These are phyloP conservation scores for Mesorhabditis spiculigera DNA, from an alignment of 2,888 invertebrate species.

Conservation along the genomic window DNA sequence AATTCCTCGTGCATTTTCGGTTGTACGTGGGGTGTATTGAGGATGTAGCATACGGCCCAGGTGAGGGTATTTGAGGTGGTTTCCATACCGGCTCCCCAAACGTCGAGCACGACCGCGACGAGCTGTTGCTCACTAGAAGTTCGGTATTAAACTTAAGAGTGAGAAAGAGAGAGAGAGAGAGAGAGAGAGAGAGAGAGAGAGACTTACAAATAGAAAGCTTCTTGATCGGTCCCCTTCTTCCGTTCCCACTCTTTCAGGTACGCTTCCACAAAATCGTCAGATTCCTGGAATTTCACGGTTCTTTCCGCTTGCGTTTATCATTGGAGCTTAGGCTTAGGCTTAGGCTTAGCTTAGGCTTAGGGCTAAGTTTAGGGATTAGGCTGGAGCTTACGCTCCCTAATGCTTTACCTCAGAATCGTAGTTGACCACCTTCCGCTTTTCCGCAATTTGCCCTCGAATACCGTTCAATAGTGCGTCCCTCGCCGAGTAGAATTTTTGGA, in stretches of 20 bases:
- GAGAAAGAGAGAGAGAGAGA: too few species aligned
- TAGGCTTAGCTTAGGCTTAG: too few species aligned
- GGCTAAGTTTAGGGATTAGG: too few species aligned
- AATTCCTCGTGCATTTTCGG: constrained; percentile 30
- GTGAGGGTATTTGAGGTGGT: constrained; percentile 25
- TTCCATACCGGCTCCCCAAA: constrained; percentile 8
- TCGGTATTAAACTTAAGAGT: too few species aligned
- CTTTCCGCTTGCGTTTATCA: too few species aligned
- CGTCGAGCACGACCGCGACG: background rate
- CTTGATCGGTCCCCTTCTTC: constrained; percentile 15
- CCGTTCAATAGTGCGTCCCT: too few species aligned
- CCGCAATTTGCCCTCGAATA: constrained; percentile 3
- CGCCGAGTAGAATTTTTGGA: too few species aligned
- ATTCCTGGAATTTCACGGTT: background rate
- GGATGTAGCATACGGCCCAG: constrained; percentile 21
- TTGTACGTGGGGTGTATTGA: constrained; percentile 25
- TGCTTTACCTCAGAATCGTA: background rate
- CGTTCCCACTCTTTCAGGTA: constrained; percentile 24
- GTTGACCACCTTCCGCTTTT: background rate
- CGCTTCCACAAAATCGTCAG: constrained; percentile 20
- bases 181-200: too few species aligned
- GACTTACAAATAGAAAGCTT: constrained; percentile 13
- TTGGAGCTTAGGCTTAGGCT: too few species aligned
- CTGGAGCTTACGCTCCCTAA: background rate
- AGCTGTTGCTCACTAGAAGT: background rate